Evolutionary conservation across 2,797 vertebrate species (phyloP).

Genomic region (Myotis vivesi): DNA sequence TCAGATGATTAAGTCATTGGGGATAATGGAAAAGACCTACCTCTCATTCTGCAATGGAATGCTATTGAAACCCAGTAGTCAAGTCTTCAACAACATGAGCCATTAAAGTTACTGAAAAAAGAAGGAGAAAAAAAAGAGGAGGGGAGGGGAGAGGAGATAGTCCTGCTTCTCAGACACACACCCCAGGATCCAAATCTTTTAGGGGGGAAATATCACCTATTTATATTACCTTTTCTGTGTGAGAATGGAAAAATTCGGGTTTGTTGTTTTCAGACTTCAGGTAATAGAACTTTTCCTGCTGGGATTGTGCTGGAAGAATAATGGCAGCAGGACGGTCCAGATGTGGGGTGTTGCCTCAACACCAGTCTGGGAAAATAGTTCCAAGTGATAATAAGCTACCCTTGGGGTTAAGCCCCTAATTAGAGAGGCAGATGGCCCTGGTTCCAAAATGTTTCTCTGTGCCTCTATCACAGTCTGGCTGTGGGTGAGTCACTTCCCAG

Average conservation of each 20-base stretch:
- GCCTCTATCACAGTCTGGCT: constrained; percentile 43
- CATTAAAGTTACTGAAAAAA: background rate
- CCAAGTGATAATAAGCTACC: background rate
- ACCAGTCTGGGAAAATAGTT: background rate
- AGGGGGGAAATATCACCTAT: background rate
- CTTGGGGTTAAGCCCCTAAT: background rate
- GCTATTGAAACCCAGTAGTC: background rate
- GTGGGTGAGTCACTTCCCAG: constrained; percentile 48
- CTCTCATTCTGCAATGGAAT: background rate
- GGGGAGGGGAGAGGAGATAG: background rate
- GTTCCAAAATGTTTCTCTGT: background rate
- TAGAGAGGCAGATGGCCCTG: constrained; percentile 26
- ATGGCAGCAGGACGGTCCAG: too few relatives aligned
- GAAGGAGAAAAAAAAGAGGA: too few relatives aligned
- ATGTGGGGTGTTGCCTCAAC: background rate
- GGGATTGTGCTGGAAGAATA: background rate
- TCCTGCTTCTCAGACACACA: background rate
- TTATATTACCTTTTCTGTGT: background rate
- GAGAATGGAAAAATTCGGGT: background rate
- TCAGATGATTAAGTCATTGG: too few relatives aligned
- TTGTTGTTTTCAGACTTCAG: background rate
- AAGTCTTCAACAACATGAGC: background rate
- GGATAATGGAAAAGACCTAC: background rate
- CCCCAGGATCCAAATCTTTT: background rate
- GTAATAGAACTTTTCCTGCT: background rate